Percentiles rank a stretch among this genome's conserved stretches.
Evolutionary conservation across 1,140 invertebrate genomes (phyloP).

Genomic region (Bombus superbus): DNA sequence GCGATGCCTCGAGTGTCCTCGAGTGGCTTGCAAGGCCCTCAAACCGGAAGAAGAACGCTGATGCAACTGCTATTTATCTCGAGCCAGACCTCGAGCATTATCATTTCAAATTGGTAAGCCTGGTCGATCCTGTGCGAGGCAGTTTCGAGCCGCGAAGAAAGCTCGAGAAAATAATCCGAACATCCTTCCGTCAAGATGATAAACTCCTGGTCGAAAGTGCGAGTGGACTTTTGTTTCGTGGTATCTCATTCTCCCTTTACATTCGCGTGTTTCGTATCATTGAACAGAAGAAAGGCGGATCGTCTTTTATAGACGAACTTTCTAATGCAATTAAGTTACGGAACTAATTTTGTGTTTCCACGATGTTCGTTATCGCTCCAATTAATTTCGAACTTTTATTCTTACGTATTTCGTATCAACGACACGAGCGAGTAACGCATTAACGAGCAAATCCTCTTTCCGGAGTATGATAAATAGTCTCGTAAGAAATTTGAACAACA

Average conservation of each 20-base stretch:
- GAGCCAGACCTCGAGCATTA: conserved; percentile 39
- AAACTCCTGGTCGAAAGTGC: background rate
- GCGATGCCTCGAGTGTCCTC: conserved; percentile 36
- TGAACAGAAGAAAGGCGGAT: too few species aligned
- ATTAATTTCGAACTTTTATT: too few species aligned
- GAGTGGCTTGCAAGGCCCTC: conserved; percentile 22
- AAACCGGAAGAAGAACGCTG: conserved; percentile 48
- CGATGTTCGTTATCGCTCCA: too few species aligned
- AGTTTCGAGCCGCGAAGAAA: conserved; percentile 16
- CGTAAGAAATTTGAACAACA: too few species aligned
- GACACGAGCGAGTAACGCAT: too few species aligned
- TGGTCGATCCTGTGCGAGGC: conserved; percentile 33
- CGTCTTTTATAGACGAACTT: too few species aligned
- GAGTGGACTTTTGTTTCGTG: background rate
- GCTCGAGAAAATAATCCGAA: conserved; percentile 11
- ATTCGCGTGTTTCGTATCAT: too few species aligned
- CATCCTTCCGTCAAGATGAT: background rate
- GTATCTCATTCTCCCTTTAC: background rate
- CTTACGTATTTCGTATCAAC: too few species aligned
- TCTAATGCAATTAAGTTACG: too few species aligned
- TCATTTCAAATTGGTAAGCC: conserved; percentile 50
- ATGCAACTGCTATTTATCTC: conserved; percentile 55
- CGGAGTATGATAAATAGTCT: too few species aligned
- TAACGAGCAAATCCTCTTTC: too few species aligned
- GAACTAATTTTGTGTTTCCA: too few species aligned